Conservation (phyloP, 2,888 invertebrate genomes). For the Muschampia plurimacula region DNA sequence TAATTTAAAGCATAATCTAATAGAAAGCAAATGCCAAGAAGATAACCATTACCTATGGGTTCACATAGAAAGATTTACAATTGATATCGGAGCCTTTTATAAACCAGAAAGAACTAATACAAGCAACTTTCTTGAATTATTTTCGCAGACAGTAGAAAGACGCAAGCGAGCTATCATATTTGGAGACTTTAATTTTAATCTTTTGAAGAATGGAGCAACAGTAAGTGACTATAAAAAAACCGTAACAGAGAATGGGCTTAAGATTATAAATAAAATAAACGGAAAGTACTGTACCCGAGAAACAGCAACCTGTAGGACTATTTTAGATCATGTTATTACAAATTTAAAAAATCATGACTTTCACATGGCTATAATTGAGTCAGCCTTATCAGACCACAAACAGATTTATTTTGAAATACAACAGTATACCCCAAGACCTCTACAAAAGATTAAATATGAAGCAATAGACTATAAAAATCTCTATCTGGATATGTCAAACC, state of each 20-base stretch:
- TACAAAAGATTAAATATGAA: neutral
- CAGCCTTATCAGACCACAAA: no score
- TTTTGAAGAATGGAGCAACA: no score
- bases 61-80: neutral
- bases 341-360: no score
- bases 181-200: no score
- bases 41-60: neutral
- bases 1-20: neutral
- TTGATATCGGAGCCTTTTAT: neutral
- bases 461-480: neutral
- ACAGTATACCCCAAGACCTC: neutral
- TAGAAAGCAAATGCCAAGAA: neutral
- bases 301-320: no score
- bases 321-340: no score
- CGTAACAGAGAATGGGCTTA: no score
- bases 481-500: neutral
- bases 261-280: no score
- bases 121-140: neutral
- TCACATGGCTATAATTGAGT: no score
- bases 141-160: neutral
- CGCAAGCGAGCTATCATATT: neutral
- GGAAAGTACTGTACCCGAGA: no score
- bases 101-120: neutral
- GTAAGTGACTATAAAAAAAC: no score
- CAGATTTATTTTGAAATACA: neutral